Evolutionary conservation across 2,888 invertebrate species (phyloP).

Genomic region (Acleris laterana): DNA sequence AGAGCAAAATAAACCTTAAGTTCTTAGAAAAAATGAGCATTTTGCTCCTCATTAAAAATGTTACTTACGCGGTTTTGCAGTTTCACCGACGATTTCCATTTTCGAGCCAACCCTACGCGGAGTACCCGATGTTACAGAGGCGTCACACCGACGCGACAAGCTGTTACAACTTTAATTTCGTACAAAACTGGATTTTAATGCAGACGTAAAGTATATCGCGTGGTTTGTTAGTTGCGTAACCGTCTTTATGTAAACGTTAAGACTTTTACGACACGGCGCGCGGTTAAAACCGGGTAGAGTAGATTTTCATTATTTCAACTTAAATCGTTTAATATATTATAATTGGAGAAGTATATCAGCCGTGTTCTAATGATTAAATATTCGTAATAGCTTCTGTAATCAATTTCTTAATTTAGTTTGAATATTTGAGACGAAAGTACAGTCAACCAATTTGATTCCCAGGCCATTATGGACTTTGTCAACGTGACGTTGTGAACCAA

Average conservation of each 20-base stretch:
- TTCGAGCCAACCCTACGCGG: constrained; percentile 42
- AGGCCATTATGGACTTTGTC: no score
- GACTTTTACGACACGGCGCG: constrained; percentile 49
- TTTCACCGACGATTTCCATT: no score
- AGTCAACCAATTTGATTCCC: no score
- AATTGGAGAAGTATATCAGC: background rate
- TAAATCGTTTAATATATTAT: background rate
- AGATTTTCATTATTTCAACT: constrained; percentile 32
- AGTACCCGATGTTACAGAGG: constrained; percentile 49
- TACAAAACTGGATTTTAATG: constrained; percentile 75
- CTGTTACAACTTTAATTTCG: constrained; percentile 75
- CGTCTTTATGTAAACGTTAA: constrained; percentile 60
- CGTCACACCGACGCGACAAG: constrained; percentile 44
- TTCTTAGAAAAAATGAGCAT: no score
- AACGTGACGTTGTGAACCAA: no score
- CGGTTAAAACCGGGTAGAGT: constrained; percentile 10
- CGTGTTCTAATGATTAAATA: background rate
- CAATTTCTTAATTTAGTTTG: no score
- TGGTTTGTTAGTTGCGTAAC: constrained; percentile 70
- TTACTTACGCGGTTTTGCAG: no score
- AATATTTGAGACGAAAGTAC: no score
- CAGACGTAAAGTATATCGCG: constrained; percentile 51
- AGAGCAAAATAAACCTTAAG: no score
- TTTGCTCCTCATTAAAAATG: no score
- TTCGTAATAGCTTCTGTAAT: no score